Conservation (phyloP, 2,888 invertebrate genomes). For the Athetis lepigone region DNA sequence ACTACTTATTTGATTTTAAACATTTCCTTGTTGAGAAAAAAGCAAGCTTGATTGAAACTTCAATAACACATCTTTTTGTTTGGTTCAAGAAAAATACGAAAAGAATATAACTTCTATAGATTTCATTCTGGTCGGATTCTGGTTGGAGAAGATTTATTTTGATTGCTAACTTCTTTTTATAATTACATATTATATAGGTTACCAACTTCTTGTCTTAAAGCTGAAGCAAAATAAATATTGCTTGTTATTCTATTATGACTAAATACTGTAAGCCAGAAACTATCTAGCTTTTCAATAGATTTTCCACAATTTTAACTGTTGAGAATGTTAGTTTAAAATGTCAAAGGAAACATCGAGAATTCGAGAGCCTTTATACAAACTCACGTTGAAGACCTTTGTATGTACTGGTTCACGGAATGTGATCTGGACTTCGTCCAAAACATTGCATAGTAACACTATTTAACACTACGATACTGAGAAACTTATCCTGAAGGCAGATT, state of each 20-base stretch:
- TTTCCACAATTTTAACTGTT: background rate
- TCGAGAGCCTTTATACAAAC: conserved; percentile 18
- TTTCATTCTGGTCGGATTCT: background rate
- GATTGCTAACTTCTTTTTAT: background rate
- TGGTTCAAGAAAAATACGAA: too few relatives aligned
- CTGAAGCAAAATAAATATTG: too few relatives aligned
- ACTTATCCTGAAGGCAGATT: conserved; percentile 16
- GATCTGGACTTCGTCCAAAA: conserved; percentile 33
- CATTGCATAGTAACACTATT: conserved; percentile 25
- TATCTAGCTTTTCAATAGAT: background rate
- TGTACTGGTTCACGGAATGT: conserved; percentile 3
- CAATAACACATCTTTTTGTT: background rate
- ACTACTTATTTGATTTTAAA: too few relatives aligned
- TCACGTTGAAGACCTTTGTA: conserved; percentile 9
- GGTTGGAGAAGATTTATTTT: too few relatives aligned
- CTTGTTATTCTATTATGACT: too few relatives aligned
- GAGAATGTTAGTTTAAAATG: conserved; percentile 7
- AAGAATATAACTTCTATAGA: too few relatives aligned
- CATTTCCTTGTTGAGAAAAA: background rate
- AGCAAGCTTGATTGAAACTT: background rate
- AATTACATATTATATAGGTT: too few relatives aligned
- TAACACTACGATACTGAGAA: conserved; percentile 5
- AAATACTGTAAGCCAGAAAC: background rate
- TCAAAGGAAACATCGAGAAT: conserved; percentile 7
- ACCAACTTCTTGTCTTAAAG: background rate